Evolutionary conservation across 2,888 invertebrate genomes (phyloP), one percentile per base, ranked within the genome.

Genomic region (Xanthostigma xanthostigma): DNA sequence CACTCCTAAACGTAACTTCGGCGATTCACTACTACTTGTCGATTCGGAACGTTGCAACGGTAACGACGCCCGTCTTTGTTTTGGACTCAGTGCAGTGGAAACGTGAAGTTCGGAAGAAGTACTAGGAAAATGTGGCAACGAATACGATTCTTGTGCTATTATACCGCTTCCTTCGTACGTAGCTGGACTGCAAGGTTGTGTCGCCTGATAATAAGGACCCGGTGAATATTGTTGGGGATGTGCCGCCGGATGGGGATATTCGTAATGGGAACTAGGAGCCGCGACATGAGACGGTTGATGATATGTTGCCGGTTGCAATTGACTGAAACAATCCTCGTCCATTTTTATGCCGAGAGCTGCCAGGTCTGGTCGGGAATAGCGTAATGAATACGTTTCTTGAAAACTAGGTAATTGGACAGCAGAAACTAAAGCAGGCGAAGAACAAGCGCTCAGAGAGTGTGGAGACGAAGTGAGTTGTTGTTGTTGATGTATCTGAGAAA

Each of bases 311-410:
- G 67, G 44, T 64, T 77, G 62, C 63, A 66, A 13, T 79, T 76
- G 61, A 42, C 83, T 82, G 64, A 81, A 86, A 62, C 85, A 85
- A 59, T 87, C 88, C 61, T 88, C 88, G 64, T 88, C 88, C 87
- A 88, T 87, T 68, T 88, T 88, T 59, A 85, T 78, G 35, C 80
- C 80, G 57, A 79, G 73, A 58, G 75, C 74, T 40, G 73, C 70
- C 63, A 79, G 72, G 64, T 76, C 78, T 63, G 74, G 76, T 58
- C 73, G 75, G 51, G 77, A 76, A 62, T 84, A 84, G 53, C 84
- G 80, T 44, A 85, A 78, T 50, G 85, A 84, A 66, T 88, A 88
- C 34, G 87, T 90, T 70, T 90, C 90, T 71, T 90, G 86, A 70
- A 89, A 89, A 69, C 88, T 88, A 53, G 89, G 89, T 60, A 89